phyloP scores from a whole-genome alignment of 2,888 invertebrate genomes.

The Calliphora vomitoria region DNA sequence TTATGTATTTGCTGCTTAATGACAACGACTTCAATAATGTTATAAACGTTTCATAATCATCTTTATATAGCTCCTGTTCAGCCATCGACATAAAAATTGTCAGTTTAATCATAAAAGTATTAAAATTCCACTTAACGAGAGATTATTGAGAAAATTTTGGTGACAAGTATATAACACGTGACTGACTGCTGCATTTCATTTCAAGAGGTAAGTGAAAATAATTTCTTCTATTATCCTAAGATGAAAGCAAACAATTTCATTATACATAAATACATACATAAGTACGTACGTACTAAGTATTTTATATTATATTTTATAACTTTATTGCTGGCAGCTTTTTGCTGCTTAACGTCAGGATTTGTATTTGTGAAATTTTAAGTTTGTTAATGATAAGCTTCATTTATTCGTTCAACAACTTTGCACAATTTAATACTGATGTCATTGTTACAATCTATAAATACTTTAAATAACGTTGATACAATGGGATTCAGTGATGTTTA shows the following conservation, averaged over 20 bases:
- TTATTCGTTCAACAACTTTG: slow-evolving; percentile 58
- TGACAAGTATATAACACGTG: slow-evolving; percentile 60
- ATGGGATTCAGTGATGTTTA: slow-evolving; percentile 50
- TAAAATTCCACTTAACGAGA: slow-evolving; percentile 40
- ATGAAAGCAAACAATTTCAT: slow-evolving; percentile 20
- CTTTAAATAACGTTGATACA: slow-evolving; percentile 48
- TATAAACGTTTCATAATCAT: slow-evolving; percentile 47
- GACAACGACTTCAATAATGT: slow-evolving; percentile 22
- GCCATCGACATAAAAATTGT: slow-evolving; percentile 23
- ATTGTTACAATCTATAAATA: slow-evolving; percentile 50
- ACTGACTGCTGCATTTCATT: slow-evolving; percentile 17
- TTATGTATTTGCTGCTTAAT: slow-evolving; percentile 36
- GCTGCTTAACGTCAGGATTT: slow-evolving; percentile 47
- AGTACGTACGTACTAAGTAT: no score
- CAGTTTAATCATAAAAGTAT: slow-evolving; percentile 59
- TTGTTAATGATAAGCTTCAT: slow-evolving; percentile 63
- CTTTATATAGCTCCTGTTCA: background rate
- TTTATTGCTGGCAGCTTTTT: slow-evolving; percentile 41
- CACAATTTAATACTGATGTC: slow-evolving; percentile 55
- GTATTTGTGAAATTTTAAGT: slow-evolving; percentile 54
- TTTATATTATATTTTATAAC: slow-evolving; percentile 17
- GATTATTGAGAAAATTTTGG: slow-evolving; percentile 51
- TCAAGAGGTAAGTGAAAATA: slow-evolving; percentile 42
- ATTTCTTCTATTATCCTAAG: slow-evolving; percentile 18
- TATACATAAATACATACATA: background rate